These are phyloP conservation scores for Diploptera punctata DNA, from an alignment of 2,888 invertebrate species.

Conservation along the genomic window DNA sequence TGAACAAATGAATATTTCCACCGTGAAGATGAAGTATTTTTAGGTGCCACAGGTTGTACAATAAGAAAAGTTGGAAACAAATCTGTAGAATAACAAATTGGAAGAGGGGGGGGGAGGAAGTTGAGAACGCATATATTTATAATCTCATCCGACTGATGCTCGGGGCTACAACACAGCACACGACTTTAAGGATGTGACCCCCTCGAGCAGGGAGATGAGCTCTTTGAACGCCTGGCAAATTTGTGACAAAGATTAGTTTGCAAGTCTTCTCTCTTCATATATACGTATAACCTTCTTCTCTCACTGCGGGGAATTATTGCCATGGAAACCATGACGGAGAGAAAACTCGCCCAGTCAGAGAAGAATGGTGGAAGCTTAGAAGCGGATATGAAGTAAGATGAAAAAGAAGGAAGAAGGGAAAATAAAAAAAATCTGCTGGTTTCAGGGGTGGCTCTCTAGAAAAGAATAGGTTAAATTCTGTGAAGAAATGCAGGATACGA, in stretches of 20 bases:
- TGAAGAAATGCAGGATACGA: no score
- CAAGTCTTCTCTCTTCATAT: neutral
- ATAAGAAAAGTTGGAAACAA: no score
- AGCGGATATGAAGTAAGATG: constrained; percentile 24
- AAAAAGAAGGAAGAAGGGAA: neutral
- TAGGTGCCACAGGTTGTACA: no score
- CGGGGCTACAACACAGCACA: neutral
- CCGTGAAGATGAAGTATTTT: no score
- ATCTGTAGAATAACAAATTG: no score
- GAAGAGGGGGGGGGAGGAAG: no score
- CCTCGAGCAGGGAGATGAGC: no score
- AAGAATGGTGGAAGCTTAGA: constrained; percentile 10
- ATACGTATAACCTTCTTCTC: neutral
- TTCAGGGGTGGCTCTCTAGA: no score
- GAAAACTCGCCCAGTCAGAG: neutral
- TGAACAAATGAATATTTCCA: no score
- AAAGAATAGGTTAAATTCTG: no score
- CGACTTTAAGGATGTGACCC: neutral
- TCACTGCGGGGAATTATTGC: constrained; percentile 9
- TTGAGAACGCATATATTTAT: neutral
- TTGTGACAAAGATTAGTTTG: constrained; percentile 17
- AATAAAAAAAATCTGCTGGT: neutral
- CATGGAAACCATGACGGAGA: neutral
- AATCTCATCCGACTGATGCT: neutral
- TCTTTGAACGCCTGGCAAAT: constrained; percentile 8